Evolutionary conservation across 1,140 invertebrate species (phyloP).

Genomic region (Archivesica marissinica): DNA sequence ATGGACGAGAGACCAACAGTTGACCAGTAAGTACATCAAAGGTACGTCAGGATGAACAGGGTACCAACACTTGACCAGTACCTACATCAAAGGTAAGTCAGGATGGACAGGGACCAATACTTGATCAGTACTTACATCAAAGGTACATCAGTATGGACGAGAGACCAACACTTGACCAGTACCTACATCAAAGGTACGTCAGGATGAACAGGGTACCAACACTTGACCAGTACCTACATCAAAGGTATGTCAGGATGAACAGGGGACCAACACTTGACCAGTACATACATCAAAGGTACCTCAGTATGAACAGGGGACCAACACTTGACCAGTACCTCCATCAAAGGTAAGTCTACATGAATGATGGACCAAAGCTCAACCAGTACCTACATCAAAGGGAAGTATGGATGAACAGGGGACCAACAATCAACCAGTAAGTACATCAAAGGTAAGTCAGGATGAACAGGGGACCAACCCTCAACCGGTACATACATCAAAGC

Average conservation of each 20-base stretch:
- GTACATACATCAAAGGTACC: constrained; percentile 67
- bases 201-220: constrained; percentile 68
- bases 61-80: no score
- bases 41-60: background rate
- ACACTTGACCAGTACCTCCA: background rate
- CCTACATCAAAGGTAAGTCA: no score
- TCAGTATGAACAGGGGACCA: no score
- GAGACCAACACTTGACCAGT: constrained; percentile 64
- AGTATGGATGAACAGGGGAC: no score
- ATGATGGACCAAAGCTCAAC: background rate
- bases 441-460: background rate
- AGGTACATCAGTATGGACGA: constrained; percentile 69
- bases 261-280: constrained; percentile 66
- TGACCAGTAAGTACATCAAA: background rate
- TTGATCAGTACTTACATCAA: background rate
- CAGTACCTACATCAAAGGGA: background rate
- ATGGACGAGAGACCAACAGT: background rate
- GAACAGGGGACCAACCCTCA: background rate
- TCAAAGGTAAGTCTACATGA: background rate
- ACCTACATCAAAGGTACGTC: constrained; percentile 69
- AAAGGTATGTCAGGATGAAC: constrained; percentile 70
- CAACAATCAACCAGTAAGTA: background rate
- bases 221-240: constrained; percentile 64
- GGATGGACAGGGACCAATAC: background rate
- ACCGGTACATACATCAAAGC: no score